Conservation (phyloP, 2,797 vertebrate genomes). For the Gobionotothen gibberifrons region DNA sequence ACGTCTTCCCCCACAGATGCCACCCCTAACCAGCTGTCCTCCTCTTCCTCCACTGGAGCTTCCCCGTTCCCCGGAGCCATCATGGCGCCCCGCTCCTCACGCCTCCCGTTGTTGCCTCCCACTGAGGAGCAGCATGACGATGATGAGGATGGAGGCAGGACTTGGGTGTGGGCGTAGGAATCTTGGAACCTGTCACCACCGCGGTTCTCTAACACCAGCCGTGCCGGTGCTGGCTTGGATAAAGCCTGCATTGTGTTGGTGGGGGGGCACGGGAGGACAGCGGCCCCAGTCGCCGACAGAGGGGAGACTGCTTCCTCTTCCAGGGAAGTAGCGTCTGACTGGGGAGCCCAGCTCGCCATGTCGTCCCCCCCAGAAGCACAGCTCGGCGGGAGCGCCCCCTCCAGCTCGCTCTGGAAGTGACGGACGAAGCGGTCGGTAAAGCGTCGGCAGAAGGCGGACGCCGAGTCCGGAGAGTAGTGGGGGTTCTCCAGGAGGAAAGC, state of each 20-base stretch:
- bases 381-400: conserved; percentile 66
- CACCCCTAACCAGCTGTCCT: conserved; percentile 79
- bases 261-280: conserved; percentile 29
- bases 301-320: conserved; percentile 84
- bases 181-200: conserved; percentile 77
- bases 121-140: conserved; percentile 85
- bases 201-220: conserved; percentile 69
- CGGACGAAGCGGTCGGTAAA: conserved; percentile 91
- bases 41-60: conserved; percentile 77
- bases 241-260: conserved; percentile 29
- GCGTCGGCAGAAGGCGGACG: conserved; percentile 88
- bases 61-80: conserved; percentile 61
- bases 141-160: conserved; percentile 83
- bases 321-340: conserved; percentile 82
- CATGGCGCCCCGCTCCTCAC: conserved; percentile 64
- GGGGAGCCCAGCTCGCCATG: conserved; percentile 81
- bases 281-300: conserved; percentile 50
- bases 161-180: conserved; percentile 77
- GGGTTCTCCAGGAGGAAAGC: conserved; percentile 91
- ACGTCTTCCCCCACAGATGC: conserved; percentile 69
- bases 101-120: conserved; percentile 81
- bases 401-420: conserved; percentile 91
- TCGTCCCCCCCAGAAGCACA: conserved; percentile 71
- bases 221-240: conserved; percentile 60
- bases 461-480: conserved; percentile 87